phyloP scores from a whole-genome alignment of 2,113 vertebrate species.

The Pogonocichla stellata region DNA sequence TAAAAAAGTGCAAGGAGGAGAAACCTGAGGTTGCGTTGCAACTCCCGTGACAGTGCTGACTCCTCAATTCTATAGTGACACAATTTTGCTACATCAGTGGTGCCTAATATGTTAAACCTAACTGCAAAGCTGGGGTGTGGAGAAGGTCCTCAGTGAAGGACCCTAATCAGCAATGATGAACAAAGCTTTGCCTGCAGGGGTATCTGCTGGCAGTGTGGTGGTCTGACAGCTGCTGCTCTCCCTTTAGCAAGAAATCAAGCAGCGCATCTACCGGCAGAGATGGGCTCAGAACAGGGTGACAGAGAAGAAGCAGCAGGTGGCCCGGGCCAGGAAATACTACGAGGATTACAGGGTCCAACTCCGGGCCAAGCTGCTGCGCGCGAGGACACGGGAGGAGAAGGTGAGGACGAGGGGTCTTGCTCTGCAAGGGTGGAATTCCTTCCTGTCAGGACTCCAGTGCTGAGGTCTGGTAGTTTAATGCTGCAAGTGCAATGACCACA shows the following conservation, averaged over 20 bases:
- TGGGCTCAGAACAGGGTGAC: conserved; percentile 80
- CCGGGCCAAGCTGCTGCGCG: conserved; percentile 84
- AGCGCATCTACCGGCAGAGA: conserved; percentile 83
- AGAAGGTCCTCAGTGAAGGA: not conserved
- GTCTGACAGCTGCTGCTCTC: not conserved
- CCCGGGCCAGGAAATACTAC: conserved; percentile 87
- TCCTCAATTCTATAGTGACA: not conserved
- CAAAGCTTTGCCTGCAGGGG: not conserved
- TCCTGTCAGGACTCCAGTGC: not conserved
- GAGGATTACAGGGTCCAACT: conserved; percentile 87
- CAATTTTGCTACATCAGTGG: not conserved
- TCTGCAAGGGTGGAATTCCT: not conserved
- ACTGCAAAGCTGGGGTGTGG: not conserved
- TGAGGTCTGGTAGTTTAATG: not conserved
- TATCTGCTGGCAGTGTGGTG: not conserved
- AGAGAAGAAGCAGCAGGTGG: conserved; percentile 85
- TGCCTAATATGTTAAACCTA: not conserved
- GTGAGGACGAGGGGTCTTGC: conserved; percentile 55
- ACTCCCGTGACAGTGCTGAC: not conserved
- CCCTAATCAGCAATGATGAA: not conserved
- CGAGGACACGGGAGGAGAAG: conserved; percentile 88
- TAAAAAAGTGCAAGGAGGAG: not conserved
- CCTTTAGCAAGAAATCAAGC: conserved; percentile 85
- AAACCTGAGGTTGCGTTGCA: not conserved
- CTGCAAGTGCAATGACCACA: not conserved